These are phyloP conservation scores for Trogon melanurus DNA, from an alignment of 2,113 vertebrate species.

Conservation along the genomic window DNA sequence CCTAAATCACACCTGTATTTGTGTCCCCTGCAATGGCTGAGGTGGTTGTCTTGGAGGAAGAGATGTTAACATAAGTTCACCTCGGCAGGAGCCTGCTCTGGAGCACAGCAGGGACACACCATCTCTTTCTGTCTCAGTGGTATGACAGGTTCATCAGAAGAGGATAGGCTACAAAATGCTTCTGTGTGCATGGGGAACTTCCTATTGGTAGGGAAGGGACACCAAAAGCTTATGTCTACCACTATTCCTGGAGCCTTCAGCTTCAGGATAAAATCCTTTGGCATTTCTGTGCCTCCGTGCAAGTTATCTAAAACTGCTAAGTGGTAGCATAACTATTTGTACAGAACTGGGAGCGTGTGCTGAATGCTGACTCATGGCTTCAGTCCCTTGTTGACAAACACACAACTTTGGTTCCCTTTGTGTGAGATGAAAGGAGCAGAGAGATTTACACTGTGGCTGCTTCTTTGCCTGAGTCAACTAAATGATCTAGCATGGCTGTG, in stretches of 20 bases:
- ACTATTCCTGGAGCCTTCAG: not conserved
- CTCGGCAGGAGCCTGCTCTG: not conserved
- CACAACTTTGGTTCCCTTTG: not conserved
- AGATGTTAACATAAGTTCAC: not conserved
- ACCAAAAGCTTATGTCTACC: not conserved
- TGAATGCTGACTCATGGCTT: conserved; percentile 38
- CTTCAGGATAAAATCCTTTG: not conserved
- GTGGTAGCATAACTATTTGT: not conserved
- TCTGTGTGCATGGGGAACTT: not conserved
- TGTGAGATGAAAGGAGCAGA: not conserved
- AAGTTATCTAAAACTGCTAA: not conserved
- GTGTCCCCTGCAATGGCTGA: not conserved
- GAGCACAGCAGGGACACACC: not conserved
- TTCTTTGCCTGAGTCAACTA: conserved; percentile 3
- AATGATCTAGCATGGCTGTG: not conserved
- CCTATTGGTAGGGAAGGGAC: not conserved
- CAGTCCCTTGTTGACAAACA: conserved; percentile 17
- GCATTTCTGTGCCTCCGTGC: not conserved
- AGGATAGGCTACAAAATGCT: not conserved
- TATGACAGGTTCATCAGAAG: not conserved
- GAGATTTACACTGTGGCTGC: not conserved
- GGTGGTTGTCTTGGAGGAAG: not conserved
- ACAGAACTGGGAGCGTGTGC: not conserved
- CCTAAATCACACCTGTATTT: not conserved
- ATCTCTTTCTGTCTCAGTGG: not conserved